phyloP scores from a whole-genome alignment of 2,888 invertebrate species.

The Hypsopygia costalis region DNA sequence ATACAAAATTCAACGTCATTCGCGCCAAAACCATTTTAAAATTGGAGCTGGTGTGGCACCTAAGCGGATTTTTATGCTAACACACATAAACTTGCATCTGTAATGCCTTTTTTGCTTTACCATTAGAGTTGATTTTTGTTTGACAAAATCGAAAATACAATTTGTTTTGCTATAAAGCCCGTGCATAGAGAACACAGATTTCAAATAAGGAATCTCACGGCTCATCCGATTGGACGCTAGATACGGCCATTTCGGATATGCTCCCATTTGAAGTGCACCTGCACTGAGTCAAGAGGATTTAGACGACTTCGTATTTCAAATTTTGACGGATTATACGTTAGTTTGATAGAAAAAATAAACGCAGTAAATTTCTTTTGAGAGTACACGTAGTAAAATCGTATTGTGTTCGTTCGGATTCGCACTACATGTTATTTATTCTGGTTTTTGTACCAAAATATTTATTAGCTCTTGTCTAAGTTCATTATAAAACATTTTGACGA shows the following conservation, averaged over 20 bases:
- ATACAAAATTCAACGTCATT: constrained; percentile 39
- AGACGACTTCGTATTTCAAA: constrained; percentile 6
- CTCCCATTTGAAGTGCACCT: constrained; percentile 17
- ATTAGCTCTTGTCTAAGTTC: too few species aligned
- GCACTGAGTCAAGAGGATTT: constrained; percentile 14
- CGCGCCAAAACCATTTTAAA: constrained; percentile 63
- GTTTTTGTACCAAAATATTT: too few species aligned
- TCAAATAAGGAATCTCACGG: constrained; percentile 54
- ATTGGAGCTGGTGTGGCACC: constrained; percentile 59
- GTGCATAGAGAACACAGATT: constrained; percentile 63
- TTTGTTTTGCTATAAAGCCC: constrained; percentile 33
- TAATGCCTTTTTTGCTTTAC: constrained; percentile 12
- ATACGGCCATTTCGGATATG: constrained; percentile 25
- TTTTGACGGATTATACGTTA: constrained; percentile 7
- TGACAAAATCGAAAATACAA: not conserved
- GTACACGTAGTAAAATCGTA: too few species aligned
- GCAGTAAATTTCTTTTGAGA: too few species aligned
- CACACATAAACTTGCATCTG: constrained; percentile 22
- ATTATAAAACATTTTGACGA: too few species aligned
- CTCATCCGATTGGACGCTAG: constrained; percentile 48
- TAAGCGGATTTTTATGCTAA: constrained; percentile 57
- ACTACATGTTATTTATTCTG: too few species aligned
- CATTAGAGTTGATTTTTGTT: constrained; percentile 23
- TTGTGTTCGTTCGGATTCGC: too few species aligned
- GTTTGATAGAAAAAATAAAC: too few species aligned